Percentiles rank a stretch among this genome's conserved stretches.
phyloP scores from a whole-genome alignment of 1,140 invertebrate species.

The Neoseiulus cucumeris region DNA sequence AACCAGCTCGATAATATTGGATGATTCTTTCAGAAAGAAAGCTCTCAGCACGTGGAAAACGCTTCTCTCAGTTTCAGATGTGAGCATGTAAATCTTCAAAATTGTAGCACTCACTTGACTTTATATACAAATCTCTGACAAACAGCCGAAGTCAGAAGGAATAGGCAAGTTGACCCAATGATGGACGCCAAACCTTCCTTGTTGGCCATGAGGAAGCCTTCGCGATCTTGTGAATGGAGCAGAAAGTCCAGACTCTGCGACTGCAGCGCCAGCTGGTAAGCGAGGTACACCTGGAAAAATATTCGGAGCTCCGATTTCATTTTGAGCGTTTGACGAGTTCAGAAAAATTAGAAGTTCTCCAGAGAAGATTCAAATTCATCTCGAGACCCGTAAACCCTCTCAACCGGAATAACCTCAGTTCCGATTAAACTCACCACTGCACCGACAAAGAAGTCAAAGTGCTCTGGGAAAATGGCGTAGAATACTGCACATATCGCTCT shows the following conservation, averaged over 20 bases:
- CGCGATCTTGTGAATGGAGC: not conserved
- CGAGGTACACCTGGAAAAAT: not conserved
- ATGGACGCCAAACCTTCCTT: slow-evolving; percentile 3
- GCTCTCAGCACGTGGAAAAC: no score
- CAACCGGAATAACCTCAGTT: no score
- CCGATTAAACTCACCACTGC: not conserved
- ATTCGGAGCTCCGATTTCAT: no score
- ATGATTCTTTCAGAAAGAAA: no score
- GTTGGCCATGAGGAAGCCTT: not conserved
- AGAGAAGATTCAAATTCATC: no score
- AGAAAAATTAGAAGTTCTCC: no score
- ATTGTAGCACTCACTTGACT: not conserved
- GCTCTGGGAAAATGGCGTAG: slow-evolving; percentile 8
- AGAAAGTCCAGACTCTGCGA: not conserved
- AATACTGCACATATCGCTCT: slow-evolving; percentile 33
- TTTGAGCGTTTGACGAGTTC: no score
- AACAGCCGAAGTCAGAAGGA: not conserved
- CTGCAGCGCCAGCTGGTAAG: not conserved
- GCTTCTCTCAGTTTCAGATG: no score
- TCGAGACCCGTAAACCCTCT: no score
- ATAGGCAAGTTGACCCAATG: not conserved
- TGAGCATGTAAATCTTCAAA: no score
- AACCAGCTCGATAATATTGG: no score
- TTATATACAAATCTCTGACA: slow-evolving; percentile 2
- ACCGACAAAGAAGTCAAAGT: not conserved